Base-by-base conservation (phyloP, 2,888 invertebrate species). In the Molanna angustata region DNA sequence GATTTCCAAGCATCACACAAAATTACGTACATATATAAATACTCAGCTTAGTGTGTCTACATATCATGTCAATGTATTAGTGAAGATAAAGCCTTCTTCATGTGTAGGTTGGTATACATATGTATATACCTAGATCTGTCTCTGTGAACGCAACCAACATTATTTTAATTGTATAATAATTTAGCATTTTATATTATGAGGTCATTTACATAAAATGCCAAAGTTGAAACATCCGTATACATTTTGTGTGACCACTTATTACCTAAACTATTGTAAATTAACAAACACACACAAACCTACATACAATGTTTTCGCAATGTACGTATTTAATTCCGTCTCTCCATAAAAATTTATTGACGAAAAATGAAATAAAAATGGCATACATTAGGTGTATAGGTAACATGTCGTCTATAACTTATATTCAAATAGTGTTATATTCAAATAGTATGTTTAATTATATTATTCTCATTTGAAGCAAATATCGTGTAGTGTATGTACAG, bases 351-450 rank as follows among this genome's bases (percentile, higher is more conserved):
- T 54, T 57, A 54, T 57, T 44, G 18, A 45, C 43, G 16, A 51
- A 51, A 57, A 54, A 51, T 49, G 49, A 54, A 48, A 54, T 48
- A 57, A 54, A 52, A 54, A 51, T 32, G 48, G 49, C 48, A 51
- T 54, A 54, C 42, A 51, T 56, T 56, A 52, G 32, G 39, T 42
- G 43, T 49, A 56, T 19, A 37, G 49, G 53, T 49, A 56, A 56
- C 42, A 49, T 32, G 33, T 33, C 49, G 50, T 42, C 44, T 47
- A 52, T 56, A 56, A 41, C 44, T 44, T 42, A 44, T 44, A 52
- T 55, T 47, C 47, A 55, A 51, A 55, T 54, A 16, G 14, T n/a
- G 17, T 16, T 32, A n/a, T n/a, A 45, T 45, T 32, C 18, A 45
- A 45, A 45, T 20, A n/a, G 3, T 35, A 20, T 32, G 39, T 49